These are phyloP conservation scores for Sebastiscus tertius DNA, from an alignment of 2,797 vertebrate species.

Conservation along the genomic window DNA sequence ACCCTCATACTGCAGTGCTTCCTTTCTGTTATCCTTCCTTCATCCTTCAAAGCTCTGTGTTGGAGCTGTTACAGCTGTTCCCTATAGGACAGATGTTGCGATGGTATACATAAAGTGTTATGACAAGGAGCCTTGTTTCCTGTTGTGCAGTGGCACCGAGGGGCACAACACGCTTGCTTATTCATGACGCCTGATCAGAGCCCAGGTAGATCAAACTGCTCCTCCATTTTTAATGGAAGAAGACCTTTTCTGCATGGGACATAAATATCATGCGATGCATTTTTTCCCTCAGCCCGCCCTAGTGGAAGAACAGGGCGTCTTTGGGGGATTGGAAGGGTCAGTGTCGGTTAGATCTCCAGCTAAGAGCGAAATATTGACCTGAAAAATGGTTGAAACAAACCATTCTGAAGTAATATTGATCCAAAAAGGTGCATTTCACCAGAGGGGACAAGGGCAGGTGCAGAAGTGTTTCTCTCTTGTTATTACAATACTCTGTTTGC, in stretches of 20 bases:
- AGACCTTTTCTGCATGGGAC: constrained; percentile 10
- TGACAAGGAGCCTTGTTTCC: constrained; percentile 40
- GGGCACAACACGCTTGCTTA: constrained; percentile 45
- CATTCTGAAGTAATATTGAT: constrained; percentile 26
- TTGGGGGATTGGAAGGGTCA: constrained; percentile 4
- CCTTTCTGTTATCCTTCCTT: background rate
- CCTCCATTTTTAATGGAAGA: constrained; percentile 65
- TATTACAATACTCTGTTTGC: background rate
- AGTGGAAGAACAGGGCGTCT: background rate
- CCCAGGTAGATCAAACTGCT: constrained; percentile 58
- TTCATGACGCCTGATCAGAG: constrained; percentile 65
- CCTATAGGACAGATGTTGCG: constrained; percentile 36
- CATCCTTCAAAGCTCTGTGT: background rate
- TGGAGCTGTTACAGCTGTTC: constrained; percentile 21
- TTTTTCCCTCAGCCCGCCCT: constrained; percentile 12
- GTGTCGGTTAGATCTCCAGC: background rate
- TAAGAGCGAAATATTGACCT: constrained; percentile 29
- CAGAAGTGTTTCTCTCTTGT: background rate
- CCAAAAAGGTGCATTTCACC: background rate
- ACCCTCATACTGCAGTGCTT: background rate
- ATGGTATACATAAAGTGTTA: constrained; percentile 11
- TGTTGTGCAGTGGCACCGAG: constrained; percentile 24
- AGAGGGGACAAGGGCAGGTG: background rate
- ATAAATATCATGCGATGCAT: constrained; percentile 51
- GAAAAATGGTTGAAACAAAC: constrained; percentile 29